phyloP scores from a whole-genome alignment of 2,888 invertebrate species.

The Cephus runcator region DNA sequence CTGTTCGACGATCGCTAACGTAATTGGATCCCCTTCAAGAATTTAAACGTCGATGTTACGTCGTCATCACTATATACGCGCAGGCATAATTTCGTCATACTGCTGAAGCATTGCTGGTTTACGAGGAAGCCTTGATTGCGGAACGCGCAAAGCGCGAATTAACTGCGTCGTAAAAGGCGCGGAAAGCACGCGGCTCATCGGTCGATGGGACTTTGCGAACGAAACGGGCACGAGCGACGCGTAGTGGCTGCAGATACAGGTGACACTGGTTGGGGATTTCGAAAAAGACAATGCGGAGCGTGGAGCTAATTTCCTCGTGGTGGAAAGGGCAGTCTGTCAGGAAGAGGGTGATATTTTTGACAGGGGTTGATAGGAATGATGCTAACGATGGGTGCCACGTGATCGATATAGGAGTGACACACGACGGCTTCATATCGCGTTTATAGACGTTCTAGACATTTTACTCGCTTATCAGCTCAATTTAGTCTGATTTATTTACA shows the following conservation, averaged over 20 bases:
- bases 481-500: background rate
- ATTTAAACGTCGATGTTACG: slow-evolving; percentile 17
- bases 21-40: slow-evolving; percentile 26
- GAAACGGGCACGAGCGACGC: background rate
- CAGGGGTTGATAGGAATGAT: background rate
- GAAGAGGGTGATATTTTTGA: background rate
- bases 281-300: background rate
- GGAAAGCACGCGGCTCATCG: slow-evolving; percentile 16
- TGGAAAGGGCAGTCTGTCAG: background rate
- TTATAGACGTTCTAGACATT: background rate
- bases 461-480: background rate
- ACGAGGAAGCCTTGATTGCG: slow-evolving; percentile 36
- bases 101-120: slow-evolving; percentile 26
- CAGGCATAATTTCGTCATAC: slow-evolving; percentile 31
- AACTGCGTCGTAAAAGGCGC: slow-evolving; percentile 38
- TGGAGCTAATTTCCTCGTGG: background rate
- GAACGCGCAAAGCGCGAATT: slow-evolving; percentile 41
- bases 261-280: background rate
- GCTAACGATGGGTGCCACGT: background rate
- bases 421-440: background rate
- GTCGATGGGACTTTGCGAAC: background rate
- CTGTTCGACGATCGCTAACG: background rate
- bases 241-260: background rate
- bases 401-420: background rate
- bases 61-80: slow-evolving; percentile 15